These are phyloP conservation scores for Varroa destructor DNA, from an alignment of 1,140 invertebrate species.

Conservation along the genomic window DNA sequence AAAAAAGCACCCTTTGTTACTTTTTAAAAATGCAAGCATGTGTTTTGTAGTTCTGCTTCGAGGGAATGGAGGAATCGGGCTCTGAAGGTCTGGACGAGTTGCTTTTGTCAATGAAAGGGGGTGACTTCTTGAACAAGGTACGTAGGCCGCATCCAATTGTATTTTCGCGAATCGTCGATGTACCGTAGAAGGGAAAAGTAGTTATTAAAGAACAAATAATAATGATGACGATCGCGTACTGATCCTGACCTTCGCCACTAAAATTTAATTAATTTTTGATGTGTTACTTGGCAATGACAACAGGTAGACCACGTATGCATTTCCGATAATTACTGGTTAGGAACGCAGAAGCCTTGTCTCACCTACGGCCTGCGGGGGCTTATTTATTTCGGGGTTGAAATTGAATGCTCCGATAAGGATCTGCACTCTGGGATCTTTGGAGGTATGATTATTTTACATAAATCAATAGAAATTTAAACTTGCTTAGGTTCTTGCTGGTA, in stretches of 20 bases:
- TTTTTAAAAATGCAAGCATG: too few relatives aligned
- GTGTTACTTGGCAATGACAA: constrained; percentile 33
- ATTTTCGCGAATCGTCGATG: not conserved
- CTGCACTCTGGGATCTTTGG: constrained; percentile 90
- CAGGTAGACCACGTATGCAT: constrained; percentile 89
- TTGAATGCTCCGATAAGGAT: constrained; percentile 77
- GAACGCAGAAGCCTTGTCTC: constrained; percentile 86
- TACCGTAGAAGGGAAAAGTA: too few relatives aligned
- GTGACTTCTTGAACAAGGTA: constrained; percentile 52
- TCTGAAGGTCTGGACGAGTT: constrained; percentile 86
- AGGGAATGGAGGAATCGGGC: constrained; percentile 97
- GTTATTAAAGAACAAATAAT: not conserved
- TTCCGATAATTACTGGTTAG: constrained; percentile 97
- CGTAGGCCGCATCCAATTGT: constrained; percentile 32
- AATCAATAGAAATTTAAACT: not conserved
- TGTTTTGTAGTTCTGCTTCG: constrained; percentile 64
- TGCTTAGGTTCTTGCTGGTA: too few relatives aligned
- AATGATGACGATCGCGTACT: not conserved
- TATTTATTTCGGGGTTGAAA: constrained; percentile 78
- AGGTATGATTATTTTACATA: constrained; percentile 45
- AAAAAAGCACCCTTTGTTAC: too few relatives aligned
- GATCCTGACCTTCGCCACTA: not conserved
- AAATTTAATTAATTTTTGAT: not conserved
- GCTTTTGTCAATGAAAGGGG: constrained; percentile 56
- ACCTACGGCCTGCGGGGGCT: constrained; percentile 87